A percentile compares a stretch with the other conserved stretches of the same genome.
phyloP scores from a whole-genome alignment of 1,140 invertebrate species.

The Cherax destructor region DNA sequence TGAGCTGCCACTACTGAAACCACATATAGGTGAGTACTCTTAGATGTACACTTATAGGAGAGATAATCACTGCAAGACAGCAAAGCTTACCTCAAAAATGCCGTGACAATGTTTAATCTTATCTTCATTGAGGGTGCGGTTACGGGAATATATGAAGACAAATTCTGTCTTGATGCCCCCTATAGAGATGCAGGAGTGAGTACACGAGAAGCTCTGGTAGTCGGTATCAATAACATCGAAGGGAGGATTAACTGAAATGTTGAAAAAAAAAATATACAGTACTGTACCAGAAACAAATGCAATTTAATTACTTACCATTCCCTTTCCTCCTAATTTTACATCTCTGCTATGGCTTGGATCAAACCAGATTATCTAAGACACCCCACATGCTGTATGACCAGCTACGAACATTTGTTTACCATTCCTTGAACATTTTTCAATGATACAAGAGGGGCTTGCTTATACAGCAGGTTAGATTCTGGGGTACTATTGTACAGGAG shows the following conservation, averaged over 20 bases:
- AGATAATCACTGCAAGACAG: neutral
- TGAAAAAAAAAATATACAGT: neutral
- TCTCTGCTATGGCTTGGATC: too few relatives aligned
- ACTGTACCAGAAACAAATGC: neutral
- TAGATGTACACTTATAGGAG: too few relatives aligned
- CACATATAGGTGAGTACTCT: too few relatives aligned
- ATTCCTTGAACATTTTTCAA: too few relatives aligned
- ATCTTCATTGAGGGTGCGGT: slow-evolving; percentile 5
- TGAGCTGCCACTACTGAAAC: too few relatives aligned
- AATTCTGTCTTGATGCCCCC: slow-evolving; percentile 42
- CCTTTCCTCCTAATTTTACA: neutral
- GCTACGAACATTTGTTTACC: too few relatives aligned
- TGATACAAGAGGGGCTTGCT: too few relatives aligned
- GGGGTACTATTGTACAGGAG: too few relatives aligned
- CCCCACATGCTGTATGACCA: too few relatives aligned
- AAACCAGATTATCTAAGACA: neutral
- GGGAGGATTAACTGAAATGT: slow-evolving; percentile 22
- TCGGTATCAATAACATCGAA: slow-evolving; percentile 50
- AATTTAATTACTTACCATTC: neutral
- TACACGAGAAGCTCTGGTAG: slow-evolving; percentile 33
- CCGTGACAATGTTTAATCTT: slow-evolving; percentile 11
- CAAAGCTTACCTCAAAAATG: slow-evolving; percentile 32
- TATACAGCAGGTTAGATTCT: too few relatives aligned
- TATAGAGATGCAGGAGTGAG: slow-evolving; percentile 32
- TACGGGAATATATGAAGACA: slow-evolving; percentile 42